Evolutionary conservation across 2,888 invertebrate genomes (phyloP), one percentile per base, ranked within the genome.

Genomic region (Lymantria dispar): DNA sequence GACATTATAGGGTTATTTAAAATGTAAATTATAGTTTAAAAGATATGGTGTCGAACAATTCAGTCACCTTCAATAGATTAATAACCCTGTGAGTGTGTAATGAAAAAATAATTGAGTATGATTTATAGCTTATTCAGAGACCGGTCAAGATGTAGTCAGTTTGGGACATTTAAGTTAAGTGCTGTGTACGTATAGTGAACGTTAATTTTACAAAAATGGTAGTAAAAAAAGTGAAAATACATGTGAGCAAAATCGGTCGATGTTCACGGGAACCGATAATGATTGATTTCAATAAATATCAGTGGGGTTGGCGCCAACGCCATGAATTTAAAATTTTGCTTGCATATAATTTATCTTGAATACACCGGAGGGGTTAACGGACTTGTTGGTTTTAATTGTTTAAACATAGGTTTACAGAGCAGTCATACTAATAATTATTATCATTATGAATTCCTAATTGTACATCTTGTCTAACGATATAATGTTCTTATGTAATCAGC

Each of bases 71-170:
- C 86, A 81, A 85, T 84, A 86, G 83, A 87, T 74, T 85, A 80
- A 78, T 78, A 87, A 79, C 72, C 66, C 87, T 83, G 65, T 7
- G 38, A 29, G 66, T 68, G 70, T 62, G 72, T 85, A 88, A 88
- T 88, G 87, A 86, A 89, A 87, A 87, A 87, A 89, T 87, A 87
- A 88, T 88, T 89, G 83, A 74, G 63, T 78, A 77, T 81, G 90
- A 91, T 91, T 90, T 91, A 91, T 91, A 85, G 90, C 90, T 91
- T 85, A 91, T 83, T 91, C 90, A 87, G 76, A 66, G 66, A 73
- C 62, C 69, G 68, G 83, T n/a, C 81, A 88, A 89, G 90, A 90
- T 89, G 85, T 85, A 68, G 76, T 72, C 83, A 80, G 85, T 87
- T 88, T 87, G 77, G 81, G 80, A 83, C 89, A 88, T 87, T 91